These are phyloP conservation scores for Sminthurinus aureus DNA, from an alignment of 2,888 invertebrate genomes.

Conservation along the genomic window DNA sequence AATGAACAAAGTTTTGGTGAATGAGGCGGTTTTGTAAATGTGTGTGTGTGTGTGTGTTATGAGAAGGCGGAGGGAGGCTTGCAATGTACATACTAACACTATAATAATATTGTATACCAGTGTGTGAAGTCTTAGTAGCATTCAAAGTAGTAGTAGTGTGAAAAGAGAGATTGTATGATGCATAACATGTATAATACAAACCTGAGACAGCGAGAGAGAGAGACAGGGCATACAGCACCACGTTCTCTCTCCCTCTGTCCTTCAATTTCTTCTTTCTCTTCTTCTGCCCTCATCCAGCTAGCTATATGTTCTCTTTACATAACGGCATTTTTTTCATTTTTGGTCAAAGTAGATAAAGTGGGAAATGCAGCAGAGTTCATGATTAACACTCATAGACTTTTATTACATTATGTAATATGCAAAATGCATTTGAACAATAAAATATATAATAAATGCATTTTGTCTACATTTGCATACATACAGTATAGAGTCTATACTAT, in stretches of 20 bases:
- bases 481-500: not conserved
- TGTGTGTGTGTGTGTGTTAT: not conserved
- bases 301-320: not conserved
- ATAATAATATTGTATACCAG: no score
- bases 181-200: no score
- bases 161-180: no score
- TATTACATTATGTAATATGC: constrained; percentile 30
- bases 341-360: constrained; percentile 44
- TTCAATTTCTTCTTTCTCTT: constrained; percentile 12
- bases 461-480: not conserved
- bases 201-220: not conserved
- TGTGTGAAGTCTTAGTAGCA: no score
- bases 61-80: constrained; percentile 20
- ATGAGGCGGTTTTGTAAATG: constrained; percentile 8
- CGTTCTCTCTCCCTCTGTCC: constrained; percentile 5
- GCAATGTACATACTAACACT: not conserved
- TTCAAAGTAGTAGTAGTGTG: no score
- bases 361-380: constrained; percentile 23
- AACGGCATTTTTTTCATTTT: constrained; percentile 47
- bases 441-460: not conserved
- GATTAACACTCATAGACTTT: constrained; percentile 18
- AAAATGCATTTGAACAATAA: not conserved
- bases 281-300: no score
- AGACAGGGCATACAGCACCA: constrained; percentile 1
- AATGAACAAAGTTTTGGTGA: constrained; percentile 35